Percentiles rank a stretch among this genome's conserved stretches.
Evolutionary conservation across 2,888 invertebrate genomes (phyloP).

Genomic region (Ophion ventricosus): DNA sequence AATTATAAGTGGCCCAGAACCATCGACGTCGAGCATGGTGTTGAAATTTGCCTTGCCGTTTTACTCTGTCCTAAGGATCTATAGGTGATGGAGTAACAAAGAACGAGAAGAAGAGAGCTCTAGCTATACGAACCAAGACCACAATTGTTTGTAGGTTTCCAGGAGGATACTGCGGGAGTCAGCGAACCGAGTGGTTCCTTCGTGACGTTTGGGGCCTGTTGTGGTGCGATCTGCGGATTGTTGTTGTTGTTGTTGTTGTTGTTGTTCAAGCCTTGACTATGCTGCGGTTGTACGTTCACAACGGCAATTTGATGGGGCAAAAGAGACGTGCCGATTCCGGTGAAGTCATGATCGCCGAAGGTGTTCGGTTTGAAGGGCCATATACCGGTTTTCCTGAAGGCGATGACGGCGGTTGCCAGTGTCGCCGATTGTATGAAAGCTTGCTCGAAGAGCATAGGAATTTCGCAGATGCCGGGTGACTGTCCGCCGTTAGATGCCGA

Average conservation of each 20-base stretch:
- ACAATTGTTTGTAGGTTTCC: constrained; percentile 49
- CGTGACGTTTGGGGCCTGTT: not conserved
- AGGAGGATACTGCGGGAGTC: constrained; percentile 14
- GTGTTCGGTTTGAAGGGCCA: constrained; percentile 65
- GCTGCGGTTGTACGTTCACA: not conserved
- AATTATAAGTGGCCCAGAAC: too few species aligned
- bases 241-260: constrained; percentile 8
- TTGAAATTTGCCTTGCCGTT: too few species aligned
- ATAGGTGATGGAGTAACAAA: too few species aligned
- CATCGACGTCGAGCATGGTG: too few species aligned
- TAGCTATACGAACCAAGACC: constrained; percentile 12
- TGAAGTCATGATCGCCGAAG: constrained; percentile 58
- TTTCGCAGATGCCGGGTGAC: constrained; percentile 61
- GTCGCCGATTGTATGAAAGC: constrained; percentile 66
- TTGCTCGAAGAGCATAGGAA: constrained; percentile 64
- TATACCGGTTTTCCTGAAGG: constrained; percentile 63
- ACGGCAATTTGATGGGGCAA: constrained; percentile 39
- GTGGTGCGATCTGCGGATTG: not conserved
- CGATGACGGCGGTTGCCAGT: constrained; percentile 59
- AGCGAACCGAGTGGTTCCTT: not conserved
- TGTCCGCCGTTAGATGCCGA: constrained; percentile 47
- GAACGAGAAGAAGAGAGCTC: not conserved
- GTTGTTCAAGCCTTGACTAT: not conserved
- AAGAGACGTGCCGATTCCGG: constrained; percentile 32
- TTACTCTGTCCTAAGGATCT: too few species aligned